These are phyloP conservation scores for Leucania comma DNA, from an alignment of 2,888 invertebrate genomes.

Conservation along the genomic window DNA sequence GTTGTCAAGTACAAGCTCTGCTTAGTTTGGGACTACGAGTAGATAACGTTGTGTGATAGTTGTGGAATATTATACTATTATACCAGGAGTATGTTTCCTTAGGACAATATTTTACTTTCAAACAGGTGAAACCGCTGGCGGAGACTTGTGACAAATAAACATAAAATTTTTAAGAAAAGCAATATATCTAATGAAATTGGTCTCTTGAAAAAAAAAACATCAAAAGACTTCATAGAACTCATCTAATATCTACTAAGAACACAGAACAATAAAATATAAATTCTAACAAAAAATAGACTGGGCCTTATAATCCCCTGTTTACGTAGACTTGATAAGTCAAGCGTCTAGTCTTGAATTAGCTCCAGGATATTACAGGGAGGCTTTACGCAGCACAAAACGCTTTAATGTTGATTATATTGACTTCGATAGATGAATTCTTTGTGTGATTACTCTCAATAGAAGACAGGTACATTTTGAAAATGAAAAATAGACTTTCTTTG, in stretches of 20 bases:
- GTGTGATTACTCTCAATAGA: slow-evolving; percentile 14
- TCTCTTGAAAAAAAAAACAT: slow-evolving; percentile 17
- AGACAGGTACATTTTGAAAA: not conserved
- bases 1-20: too few relatives aligned
- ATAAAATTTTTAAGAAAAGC: slow-evolving; percentile 4
- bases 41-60: too few relatives aligned
- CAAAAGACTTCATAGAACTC: slow-evolving; percentile 16
- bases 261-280: not conserved
- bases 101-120: too few relatives aligned
- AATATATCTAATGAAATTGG: slow-evolving; percentile 5
- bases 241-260: slow-evolving; percentile 18
- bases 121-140: too few relatives aligned
- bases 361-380: slow-evolving; percentile 16
- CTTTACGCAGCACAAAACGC: slow-evolving; percentile 23
- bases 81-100: too few relatives aligned
- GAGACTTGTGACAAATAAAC: slow-evolving; percentile 1
- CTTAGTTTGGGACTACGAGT: too few relatives aligned
- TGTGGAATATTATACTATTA: too few relatives aligned
- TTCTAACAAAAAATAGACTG: slow-evolving; percentile 3
- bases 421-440: slow-evolving; percentile 19
- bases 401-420: slow-evolving; percentile 36
- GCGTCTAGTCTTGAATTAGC: slow-evolving; percentile 22
- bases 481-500: slow-evolving; percentile 5
- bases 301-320: slow-evolving; percentile 21
- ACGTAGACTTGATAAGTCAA: slow-evolving; percentile 17